These are phyloP conservation scores for Rhinolophus sinicus DNA, from an alignment of 2,113 vertebrate species.

Conservation along the genomic window DNA sequence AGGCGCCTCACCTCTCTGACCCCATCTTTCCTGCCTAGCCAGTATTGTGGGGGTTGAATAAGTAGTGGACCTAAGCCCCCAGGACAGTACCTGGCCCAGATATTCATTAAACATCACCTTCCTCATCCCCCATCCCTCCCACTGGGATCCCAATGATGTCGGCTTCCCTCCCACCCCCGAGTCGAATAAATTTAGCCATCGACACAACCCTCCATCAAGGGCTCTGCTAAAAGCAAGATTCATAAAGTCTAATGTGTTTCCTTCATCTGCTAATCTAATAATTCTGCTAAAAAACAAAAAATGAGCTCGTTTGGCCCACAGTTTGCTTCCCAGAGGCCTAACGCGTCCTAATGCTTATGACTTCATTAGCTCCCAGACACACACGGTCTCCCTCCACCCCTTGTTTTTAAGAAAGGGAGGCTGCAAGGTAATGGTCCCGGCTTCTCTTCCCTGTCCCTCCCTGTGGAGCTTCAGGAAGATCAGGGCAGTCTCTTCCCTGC, in stretches of 20 bases:
- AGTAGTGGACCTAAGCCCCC: neutral
- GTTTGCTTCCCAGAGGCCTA: slow-evolving; percentile 73
- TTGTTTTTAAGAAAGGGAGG: slow-evolving; percentile 58
- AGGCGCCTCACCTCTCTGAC: neutral
- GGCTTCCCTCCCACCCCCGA: neutral
- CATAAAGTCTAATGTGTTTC: slow-evolving; percentile 75
- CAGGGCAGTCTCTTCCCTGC: neutral
- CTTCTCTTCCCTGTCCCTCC: neutral
- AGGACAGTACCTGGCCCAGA: neutral
- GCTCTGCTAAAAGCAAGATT: slow-evolving; percentile 72
- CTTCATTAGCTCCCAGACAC: slow-evolving; percentile 63
- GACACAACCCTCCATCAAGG: slow-evolving; percentile 35
- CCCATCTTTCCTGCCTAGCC: neutral
- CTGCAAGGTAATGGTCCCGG: neutral
- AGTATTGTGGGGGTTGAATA: neutral
- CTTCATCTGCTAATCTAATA: slow-evolving; percentile 81
- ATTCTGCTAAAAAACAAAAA: slow-evolving; percentile 63
- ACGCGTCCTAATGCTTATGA: slow-evolving; percentile 51
- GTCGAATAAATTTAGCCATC: slow-evolving; percentile 2
- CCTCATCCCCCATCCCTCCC: neutral
- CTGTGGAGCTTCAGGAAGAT: neutral
- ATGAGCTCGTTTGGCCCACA: slow-evolving; percentile 75
- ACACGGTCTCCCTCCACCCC: neutral
- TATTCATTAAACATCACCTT: neutral
- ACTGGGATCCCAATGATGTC: neutral